Evolutionary conservation across 2,797 vertebrate species (phyloP).

Genomic region (Tragopan temminckii): DNA sequence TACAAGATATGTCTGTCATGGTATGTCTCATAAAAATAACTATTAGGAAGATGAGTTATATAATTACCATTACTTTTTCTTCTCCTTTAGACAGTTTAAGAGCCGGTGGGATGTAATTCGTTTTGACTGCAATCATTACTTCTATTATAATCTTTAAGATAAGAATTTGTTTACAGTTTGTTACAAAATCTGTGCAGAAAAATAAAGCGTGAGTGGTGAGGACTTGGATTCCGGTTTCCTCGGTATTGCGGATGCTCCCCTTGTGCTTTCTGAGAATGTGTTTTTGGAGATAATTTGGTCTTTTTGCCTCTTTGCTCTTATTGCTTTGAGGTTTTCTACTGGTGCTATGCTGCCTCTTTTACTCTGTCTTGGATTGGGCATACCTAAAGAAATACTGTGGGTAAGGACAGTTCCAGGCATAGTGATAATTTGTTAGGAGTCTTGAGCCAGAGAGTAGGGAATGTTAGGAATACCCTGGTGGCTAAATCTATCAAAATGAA

Average conservation of each 20-base stretch:
- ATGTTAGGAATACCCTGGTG: not conserved
- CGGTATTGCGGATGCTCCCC: not conserved
- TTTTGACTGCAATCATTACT: constrained; percentile 41
- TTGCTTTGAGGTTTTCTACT: not conserved
- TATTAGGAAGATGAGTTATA: constrained; percentile 19
- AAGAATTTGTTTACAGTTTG: not conserved
- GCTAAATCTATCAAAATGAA: not conserved
- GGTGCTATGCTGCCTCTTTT: not conserved
- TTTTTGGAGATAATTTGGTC: not conserved
- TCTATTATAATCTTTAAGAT: not conserved
- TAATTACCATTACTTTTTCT: constrained; percentile 14
- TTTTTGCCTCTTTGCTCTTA: not conserved
- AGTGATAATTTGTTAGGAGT: not conserved
- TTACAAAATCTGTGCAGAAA: not conserved
- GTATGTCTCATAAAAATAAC: not conserved
- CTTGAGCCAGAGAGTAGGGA: not conserved
- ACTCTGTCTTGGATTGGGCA: not conserved
- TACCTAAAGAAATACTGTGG: not conserved
- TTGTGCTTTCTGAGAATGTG: not conserved
- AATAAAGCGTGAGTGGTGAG: not conserved
- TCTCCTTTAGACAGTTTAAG: not conserved
- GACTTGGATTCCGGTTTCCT: not conserved
- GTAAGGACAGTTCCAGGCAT: not conserved
- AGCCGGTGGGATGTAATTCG: constrained; percentile 20
- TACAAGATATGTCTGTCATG: not conserved